Base-by-base conservation (phyloP, 1,140 invertebrate species). In the Oedothorax gibbosus region DNA sequence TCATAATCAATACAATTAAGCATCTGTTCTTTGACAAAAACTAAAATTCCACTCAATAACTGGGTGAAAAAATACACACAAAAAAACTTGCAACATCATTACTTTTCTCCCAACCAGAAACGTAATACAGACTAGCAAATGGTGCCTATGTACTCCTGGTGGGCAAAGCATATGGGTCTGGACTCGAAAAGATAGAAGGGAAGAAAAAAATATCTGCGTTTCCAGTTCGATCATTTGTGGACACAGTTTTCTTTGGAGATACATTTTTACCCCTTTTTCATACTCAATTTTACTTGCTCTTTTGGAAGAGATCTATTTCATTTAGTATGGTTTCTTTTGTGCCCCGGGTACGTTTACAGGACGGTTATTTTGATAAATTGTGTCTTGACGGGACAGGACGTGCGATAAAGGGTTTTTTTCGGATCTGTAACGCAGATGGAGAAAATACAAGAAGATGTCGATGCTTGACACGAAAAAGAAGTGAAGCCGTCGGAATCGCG, bases 201-300 rank as follows among this genome's bases (percentile, higher is more conserved):
- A 53, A 64, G 51, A 53, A 56, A 49, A 18, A 49, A 35, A 53
- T 53, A 18, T 71, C 64, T 56, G n/a, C 21, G 49, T 79, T 49
- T 79, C 49, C 62, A 72, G 62, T 51, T 14, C 73, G 68, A 64
- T 73, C 80, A 82, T 82, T 73, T 82, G 69, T 65, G 65, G 57
- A 35, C 68, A 18, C 68, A 73, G 65, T 82, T 82, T 82, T 73
- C 80, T 82, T 73, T 82, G 80, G 73, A 82, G 68, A 82, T 82
- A 73, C 68, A 53, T 21, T 82, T 72, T 81, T 35, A 20, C 49
- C 14, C 18, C 51, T 15, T 54, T 60, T 68, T 50, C 20, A 79
- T 79, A 54, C 64, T 68, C 12, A 15, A 54, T 64, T 71, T 57
- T 78, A 12, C 50, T 51, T 57, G 69, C 18, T 83, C 54, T 51